phyloP scores from a whole-genome alignment of 2,888 invertebrate genomes.

The Yponomeuta cagnagella region DNA sequence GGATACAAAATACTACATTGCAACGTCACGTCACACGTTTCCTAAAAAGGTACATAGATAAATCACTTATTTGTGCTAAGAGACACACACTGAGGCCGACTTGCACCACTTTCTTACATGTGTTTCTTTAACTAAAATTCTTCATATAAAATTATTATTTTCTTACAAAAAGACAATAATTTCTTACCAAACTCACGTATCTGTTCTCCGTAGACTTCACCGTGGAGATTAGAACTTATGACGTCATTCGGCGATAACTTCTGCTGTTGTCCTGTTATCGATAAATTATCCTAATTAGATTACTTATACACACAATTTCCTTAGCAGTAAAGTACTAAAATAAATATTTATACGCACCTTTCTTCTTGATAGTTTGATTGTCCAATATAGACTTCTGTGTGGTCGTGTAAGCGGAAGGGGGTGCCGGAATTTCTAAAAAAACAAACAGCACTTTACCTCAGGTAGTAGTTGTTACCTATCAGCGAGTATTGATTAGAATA shows the following conservation, averaged over 20 bases:
- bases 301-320: not conserved
- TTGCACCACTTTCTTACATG: too few species aligned
- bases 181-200: constrained; percentile 61
- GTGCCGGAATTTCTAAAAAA: constrained; percentile 86
- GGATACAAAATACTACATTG: too few species aligned
- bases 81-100: too few species aligned
- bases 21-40: too few species aligned
- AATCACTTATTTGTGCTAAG: too few species aligned
- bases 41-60: too few species aligned
- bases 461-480: not conserved
- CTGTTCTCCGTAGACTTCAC: constrained; percentile 63
- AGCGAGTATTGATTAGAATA: not conserved
- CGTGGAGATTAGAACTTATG: constrained; percentile 66
- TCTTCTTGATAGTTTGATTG: constrained; percentile 65
- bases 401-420: constrained; percentile 84
- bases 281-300: constrained; percentile 12
- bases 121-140: too few species aligned
- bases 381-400: constrained; percentile 59
- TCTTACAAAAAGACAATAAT: not conserved
- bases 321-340: not conserved
- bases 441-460: not conserved
- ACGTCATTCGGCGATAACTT: constrained; percentile 52
- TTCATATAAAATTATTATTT: too few species aligned
- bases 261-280: constrained; percentile 50
- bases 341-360: constrained; percentile 39